Evolutionary conservation across 1,140 invertebrate species (phyloP), one percentile per base, ranked within the genome.

Genomic region (Proctacanthus coquilletti): DNA sequence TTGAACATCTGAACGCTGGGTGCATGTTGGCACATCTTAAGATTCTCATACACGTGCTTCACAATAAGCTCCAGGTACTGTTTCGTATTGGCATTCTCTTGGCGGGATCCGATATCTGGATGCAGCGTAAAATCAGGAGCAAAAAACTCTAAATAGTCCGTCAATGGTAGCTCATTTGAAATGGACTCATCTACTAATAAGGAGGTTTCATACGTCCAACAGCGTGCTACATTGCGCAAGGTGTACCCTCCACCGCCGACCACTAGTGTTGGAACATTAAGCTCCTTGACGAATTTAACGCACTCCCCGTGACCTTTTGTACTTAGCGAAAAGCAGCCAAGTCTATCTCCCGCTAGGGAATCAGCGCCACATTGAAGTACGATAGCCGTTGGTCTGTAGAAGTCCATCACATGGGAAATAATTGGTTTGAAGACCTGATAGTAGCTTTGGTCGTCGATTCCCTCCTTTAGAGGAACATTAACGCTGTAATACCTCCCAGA

Each of bases 121-220:
- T 94, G 86, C 4, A 97, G 60, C 2, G 83, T 85, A 50, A 94
- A 95, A 59, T 97, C 91, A 0, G 92, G 91, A 17, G 84, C 86
- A 58, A 97, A 97, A 53, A 91, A 95, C 52, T 95, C 89, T 21
- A 92, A 71, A 53, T 96, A 97, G 57, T 95, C 89, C 6, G 80
- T 89, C 48, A 89, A 87, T 0, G 91, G 91, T 19, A 96, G 63
- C 52, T 95, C 88, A 52, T 92, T 91, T 23, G 78, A 82, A 19
- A 97, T 92, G 30, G 79, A 74, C 51, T 93, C 83, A 51, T 94
- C 88, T 0, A 93, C 73, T 0, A 96, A 63, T 2, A 98, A 64
- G 0, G 92, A 94, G 0, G 96, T 99, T 64, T 99, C 96, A 48
- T 97, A 95, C 0, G 95, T 95, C 96, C 96, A 99, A 59, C 93